Evolutionary conservation across 2,888 invertebrate genomes (phyloP).

Genomic region (Hanleya hanleyi): DNA sequence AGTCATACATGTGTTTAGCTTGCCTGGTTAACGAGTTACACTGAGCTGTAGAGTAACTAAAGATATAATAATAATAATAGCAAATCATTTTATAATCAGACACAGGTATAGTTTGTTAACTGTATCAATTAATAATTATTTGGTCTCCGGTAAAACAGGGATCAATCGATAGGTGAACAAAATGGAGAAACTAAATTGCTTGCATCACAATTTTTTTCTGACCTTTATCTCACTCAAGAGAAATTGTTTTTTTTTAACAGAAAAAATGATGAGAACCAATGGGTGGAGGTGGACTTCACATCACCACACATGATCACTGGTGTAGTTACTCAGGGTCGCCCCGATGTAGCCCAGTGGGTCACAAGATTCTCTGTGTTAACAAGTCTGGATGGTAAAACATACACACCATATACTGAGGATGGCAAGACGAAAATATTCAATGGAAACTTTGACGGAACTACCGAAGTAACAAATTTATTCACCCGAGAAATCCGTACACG

Average conservation of each 20-base stretch:
- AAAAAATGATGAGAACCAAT: slow-evolving; percentile 16
- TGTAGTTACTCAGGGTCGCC: slow-evolving; percentile 38
- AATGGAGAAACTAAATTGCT: too few relatives aligned
- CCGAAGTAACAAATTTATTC: slow-evolving; percentile 38
- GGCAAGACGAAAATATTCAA: slow-evolving; percentile 25
- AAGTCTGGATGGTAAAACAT: slow-evolving; percentile 35
- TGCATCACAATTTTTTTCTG: too few relatives aligned
- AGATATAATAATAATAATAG: too few relatives aligned
- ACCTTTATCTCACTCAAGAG: too few relatives aligned
- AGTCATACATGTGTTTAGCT: too few relatives aligned
- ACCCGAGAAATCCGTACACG: slow-evolving; percentile 50
- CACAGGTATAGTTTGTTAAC: too few relatives aligned
- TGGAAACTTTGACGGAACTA: slow-evolving; percentile 39
- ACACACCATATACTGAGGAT: slow-evolving; percentile 27
- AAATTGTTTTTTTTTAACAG: slow-evolving; percentile 14
- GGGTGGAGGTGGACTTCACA: slow-evolving; percentile 33
- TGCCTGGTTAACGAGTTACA: too few relatives aligned
- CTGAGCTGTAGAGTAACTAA: too few relatives aligned
- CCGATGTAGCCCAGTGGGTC: slow-evolving; percentile 39
- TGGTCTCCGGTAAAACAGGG: too few relatives aligned
- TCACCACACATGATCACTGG: slow-evolving; percentile 35
- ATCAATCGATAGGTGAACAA: too few relatives aligned
- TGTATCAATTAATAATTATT: too few relatives aligned
- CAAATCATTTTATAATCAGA: too few relatives aligned
- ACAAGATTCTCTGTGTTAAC: slow-evolving; percentile 35